Evolutionary conservation across 2,113 vertebrate genomes (phyloP).

Genomic region (Xenopus laevis): DNA sequence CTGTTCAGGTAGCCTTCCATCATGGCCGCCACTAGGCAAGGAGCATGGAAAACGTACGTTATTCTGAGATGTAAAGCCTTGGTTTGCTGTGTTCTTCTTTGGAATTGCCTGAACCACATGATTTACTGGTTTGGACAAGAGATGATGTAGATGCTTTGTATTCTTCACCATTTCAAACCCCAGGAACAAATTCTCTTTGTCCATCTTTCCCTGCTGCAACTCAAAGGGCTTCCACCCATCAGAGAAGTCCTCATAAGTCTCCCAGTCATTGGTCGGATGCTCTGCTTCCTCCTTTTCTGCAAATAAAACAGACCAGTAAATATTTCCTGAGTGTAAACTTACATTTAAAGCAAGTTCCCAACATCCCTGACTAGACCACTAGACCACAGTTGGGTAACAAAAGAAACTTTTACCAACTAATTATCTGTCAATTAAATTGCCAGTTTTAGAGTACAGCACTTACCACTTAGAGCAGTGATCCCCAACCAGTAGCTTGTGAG

Average conservation of each 20-base stretch:
- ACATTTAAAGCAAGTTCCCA: too few relatives aligned
- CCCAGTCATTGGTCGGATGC: background rate
- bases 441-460: too few relatives aligned
- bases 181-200: background rate
- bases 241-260: background rate
- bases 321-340: background rate
- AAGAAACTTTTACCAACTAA: too few relatives aligned
- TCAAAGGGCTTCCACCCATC: background rate
- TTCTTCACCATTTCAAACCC: background rate
- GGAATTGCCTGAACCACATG: background rate
- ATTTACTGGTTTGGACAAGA: background rate
- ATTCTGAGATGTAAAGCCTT: background rate
- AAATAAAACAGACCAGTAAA: background rate
- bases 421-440: too few relatives aligned
- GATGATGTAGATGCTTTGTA: background rate
- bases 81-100: background rate
- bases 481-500: too few relatives aligned
- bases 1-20: background rate
- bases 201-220: background rate
- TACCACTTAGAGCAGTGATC: too few relatives aligned
- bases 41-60: too few relatives aligned
- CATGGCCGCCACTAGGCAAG: background rate
- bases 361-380: too few relatives aligned
- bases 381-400: too few relatives aligned
- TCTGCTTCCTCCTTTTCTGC: background rate